Percentiles rank a stretch among this genome's conserved stretches.
Evolutionary conservation across 2,888 invertebrate genomes (phyloP).

Genomic region (Slavum lentiscoides): DNA sequence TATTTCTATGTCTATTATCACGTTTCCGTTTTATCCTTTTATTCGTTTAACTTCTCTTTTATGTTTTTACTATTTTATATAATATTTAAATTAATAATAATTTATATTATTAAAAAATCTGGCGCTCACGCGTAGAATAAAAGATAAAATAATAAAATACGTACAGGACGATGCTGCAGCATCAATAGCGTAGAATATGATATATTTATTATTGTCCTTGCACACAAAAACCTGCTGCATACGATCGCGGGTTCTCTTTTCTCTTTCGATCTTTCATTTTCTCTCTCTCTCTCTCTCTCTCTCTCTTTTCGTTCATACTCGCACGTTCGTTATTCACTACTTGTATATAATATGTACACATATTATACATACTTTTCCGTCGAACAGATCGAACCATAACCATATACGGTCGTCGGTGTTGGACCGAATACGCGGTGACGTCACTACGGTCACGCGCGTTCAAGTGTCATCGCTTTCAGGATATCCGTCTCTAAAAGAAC

Average conservation of each 20-base stretch:
- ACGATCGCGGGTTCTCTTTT: neutral
- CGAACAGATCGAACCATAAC: constrained; percentile 46
- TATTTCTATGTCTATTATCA: too few species aligned
- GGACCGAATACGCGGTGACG: constrained; percentile 27
- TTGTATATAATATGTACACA: too few species aligned
- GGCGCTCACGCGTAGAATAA: too few species aligned
- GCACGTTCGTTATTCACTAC: neutral
- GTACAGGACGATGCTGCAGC: neutral
- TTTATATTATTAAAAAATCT: too few species aligned
- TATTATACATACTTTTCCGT: neutral
- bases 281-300: neutral
- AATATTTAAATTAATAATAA: too few species aligned
- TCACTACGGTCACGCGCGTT: constrained; percentile 21
- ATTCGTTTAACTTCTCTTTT: too few species aligned
- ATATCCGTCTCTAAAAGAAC: too few species aligned
- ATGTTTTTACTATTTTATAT: too few species aligned
- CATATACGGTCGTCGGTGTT: constrained; percentile 42
- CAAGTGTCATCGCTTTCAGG: neutral
- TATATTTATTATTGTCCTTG: constrained; percentile 12
- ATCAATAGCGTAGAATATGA: too few species aligned
- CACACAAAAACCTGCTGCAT: neutral
- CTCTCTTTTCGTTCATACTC: neutral
- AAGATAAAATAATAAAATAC: neutral
- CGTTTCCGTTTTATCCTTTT: too few species aligned
- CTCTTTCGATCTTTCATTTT: neutral